Base-by-base conservation (phyloP, 2,797 vertebrate species). In the Rhinogobio ventralis region DNA sequence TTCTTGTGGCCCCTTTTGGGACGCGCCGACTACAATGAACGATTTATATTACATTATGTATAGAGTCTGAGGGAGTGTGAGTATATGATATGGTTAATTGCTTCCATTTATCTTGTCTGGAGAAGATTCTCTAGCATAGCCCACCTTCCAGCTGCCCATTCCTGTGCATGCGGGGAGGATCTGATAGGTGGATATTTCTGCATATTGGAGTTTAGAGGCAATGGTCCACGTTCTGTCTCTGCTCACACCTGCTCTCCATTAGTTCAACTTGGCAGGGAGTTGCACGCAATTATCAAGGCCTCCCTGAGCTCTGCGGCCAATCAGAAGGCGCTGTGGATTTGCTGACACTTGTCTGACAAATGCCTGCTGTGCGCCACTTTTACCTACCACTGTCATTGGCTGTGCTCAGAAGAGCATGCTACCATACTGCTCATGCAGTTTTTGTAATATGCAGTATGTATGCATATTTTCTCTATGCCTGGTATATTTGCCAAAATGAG, bases 191-290 rank as follows among this genome's bases (percentile, higher is more conserved):
- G 69, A 84, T 57, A 76, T 84, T 84, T 77, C 33, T 77, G 62
- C 78, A 78, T 78, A 86, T 88, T 86, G 23, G 49, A 67, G 67
- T 62, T 66, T 49, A 85, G 77, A 81, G 69, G 60, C 36, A 71
- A 15, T 64, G 66, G 53, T 74, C 75, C 53, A 78, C 78, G 15
- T 46, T 81, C 49, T 42, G 23, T n/a, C 62, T 49, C 68, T n/a
- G 15, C 57, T 68, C 71, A 86, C 87, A 87, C 90, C 86, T 88
- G 89, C 69, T 87, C 79, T 84, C 83, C 85, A 86, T 89, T 86
- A 88, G 87, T 74, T 77, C 77, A 75, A 46, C 66, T 88, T 73
- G 19, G 55, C 82, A 82, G 75, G 71, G 68, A 81, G 60, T 67
- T 69, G 67, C 76, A 88, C n/a, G 36, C 77, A 83, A 81, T 79